These are phyloP conservation scores for Ladona fulva DNA, from an alignment of 1,140 invertebrate genomes.

Conservation along the genomic window DNA sequence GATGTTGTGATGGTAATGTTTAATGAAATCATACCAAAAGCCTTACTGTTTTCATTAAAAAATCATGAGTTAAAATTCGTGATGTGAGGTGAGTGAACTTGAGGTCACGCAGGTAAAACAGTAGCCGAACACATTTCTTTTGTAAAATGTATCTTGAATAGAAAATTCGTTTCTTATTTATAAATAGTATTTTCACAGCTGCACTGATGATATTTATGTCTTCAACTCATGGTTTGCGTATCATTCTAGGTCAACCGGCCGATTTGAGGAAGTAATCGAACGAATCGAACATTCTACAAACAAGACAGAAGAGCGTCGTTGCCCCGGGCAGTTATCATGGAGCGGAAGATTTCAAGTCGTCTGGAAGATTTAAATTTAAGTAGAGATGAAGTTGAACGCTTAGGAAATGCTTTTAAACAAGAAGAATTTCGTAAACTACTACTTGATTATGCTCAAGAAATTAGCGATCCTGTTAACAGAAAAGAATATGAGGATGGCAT, in stretches of 20 bases:
- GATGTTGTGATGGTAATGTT: not conserved
- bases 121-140: not conserved
- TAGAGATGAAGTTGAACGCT: conserved; percentile 62
- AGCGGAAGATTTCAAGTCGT: conserved; percentile 6
- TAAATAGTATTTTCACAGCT: not conserved
- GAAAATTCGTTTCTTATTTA: not conserved
- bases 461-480: conserved; percentile 75
- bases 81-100: not conserved
- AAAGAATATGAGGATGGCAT: conserved; percentile 77
- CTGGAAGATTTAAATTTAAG: conserved; percentile 65
- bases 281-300: not conserved
- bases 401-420: conserved; percentile 73
- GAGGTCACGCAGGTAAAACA: not conserved
- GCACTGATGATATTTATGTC: not conserved
- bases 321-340: not conserved
- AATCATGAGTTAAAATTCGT: not conserved
- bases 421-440: conserved; percentile 82
- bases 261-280: not conserved
- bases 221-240: not conserved
- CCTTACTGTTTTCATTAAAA: not conserved
- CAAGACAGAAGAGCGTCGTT: not conserved
- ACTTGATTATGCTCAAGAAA: conserved; percentile 78
- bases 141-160: not conserved
- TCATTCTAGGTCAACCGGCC: not conserved
- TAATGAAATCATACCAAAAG: not conserved